phyloP scores from a whole-genome alignment of 2,888 invertebrate genomes.

The Eupithecia centaureata region DNA sequence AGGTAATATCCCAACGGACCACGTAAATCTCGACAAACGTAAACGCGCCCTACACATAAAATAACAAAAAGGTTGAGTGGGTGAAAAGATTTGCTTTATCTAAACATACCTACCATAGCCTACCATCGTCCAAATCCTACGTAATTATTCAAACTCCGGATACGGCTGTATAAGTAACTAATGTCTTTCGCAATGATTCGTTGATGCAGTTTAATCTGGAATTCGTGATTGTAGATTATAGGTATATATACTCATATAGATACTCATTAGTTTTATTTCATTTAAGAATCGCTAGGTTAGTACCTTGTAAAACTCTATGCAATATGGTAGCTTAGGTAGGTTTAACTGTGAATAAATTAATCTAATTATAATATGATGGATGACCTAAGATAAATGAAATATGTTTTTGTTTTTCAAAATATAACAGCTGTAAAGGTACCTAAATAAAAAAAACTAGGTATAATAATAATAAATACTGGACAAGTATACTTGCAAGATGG shows the following conservation, averaged over 20 bases:
- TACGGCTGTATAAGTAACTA: conserved; percentile 5
- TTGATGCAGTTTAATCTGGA: neutral
- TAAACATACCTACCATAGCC: conserved; percentile 7
- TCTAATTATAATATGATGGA: too few relatives aligned
- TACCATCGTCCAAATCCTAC: conserved; percentile 8
- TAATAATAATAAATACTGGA: too few relatives aligned
- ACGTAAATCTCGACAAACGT: neutral
- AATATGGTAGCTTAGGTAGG: too few relatives aligned
- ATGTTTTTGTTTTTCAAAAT: too few relatives aligned
- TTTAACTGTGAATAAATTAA: too few relatives aligned
- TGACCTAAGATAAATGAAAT: too few relatives aligned
- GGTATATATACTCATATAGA: neutral
- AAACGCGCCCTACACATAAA: conserved; percentile 5
- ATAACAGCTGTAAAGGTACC: too few relatives aligned
- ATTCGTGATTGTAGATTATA: neutral
- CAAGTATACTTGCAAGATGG: too few relatives aligned
- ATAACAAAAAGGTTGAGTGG: conserved; percentile 2
- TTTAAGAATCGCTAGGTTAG: neutral
- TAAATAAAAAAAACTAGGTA: too few relatives aligned
- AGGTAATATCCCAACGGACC: conserved; percentile 4
- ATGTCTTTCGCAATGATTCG: neutral
- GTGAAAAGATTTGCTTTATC: conserved; percentile 5
- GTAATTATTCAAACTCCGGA: conserved; percentile 18
- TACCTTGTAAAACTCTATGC: too few relatives aligned
- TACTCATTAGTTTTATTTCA: neutral